Base-by-base conservation (phyloP, 2,797 vertebrate species). In the Smutsia gigantea region DNA sequence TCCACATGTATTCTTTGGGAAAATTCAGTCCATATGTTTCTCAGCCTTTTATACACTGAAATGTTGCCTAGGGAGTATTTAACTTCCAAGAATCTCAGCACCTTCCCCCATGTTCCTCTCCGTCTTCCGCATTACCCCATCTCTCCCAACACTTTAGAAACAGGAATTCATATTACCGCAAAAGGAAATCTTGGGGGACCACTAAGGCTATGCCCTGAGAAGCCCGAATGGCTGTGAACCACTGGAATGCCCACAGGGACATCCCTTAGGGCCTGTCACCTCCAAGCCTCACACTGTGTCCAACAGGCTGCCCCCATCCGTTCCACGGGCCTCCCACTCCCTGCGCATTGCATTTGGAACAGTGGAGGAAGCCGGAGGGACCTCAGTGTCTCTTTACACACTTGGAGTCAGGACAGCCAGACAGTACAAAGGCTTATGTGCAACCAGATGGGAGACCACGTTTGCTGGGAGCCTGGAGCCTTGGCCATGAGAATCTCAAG, bases 11-110 rank as follows among this genome's bases (percentile, higher is more conserved):
- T 91, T 95, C 79, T 95, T 68, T 4, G 61, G 85, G 88, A 96
- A 98, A 98, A 98, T 97, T 93, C 95, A 77, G 89, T 97, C 97
- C 97, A 96, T 95, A 96, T 97, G 97, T 91, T 96, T 95, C 87
- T 57, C 71, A 31, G 92, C 61, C 88, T 94, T 95, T 91, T 37
- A 63, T 79, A 53, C 55, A 29, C 19, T 63, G 77, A 91, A 59
- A 83, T 39, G 69, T 96, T 97, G 97, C 96, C 84, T 79, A 72
- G 93, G 97, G 95, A 97, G 82, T 93, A 95, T 92, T 46, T 91
- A 88, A 75, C 87, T 96, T 95, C 78, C 90, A 64, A 46, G 79
- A 64, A 23, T 75, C 69, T 72, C 77, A 12, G 14, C 39, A 42
- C 66, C 86, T 39, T 25, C 86, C 90, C 49, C 51, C 21, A 21